Evolutionary conservation across 2,113 vertebrate genomes (phyloP), one percentile per base, ranked within the genome.

Genomic region (Oryzias woworae): DNA sequence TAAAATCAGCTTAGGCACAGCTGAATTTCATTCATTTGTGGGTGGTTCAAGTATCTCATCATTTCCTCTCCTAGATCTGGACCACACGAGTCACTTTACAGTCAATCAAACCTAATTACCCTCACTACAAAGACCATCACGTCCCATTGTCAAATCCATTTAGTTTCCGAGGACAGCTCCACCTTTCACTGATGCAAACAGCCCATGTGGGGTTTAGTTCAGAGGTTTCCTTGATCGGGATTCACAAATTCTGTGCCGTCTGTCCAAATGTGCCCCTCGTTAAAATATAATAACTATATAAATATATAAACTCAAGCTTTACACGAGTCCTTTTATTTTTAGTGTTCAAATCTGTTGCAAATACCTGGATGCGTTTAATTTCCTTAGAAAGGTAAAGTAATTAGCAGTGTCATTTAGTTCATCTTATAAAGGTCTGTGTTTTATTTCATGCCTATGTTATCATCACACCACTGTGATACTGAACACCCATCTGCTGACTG

Each of bases 61-160:
- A 77, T 75, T 83, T 84, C 68, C 60, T 62, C 81, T 88, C 80
- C 69, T 81, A 84, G 74, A 77, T 80, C 76, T 75, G 78, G 88
- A 89, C 77, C 84, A 73, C 79, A 71, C 80, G 76, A 87, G 77
- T 82, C 83, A 83, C 87, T 89, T 82, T 77, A 78, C 84, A 87
- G 86, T 90, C 88, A 88, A 88, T 91, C 89, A 88, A 82, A 86
- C 75, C 83, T 87, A 87, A 90, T 91, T 92, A 91, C 67, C 58
- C 72, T 83, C 79, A 73, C 87, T 77, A 80, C 78, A 78, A 87
- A 87, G 84, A 77, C 61, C 72, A 56, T 81, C 84, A 83, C 69
- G 81, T 85, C 75, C 58, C 73, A 69, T 87, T 84, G 87, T 88
- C 85, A 84, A 79, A 83, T 81, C 77, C 79, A 79, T 82, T 88